Base-by-base conservation (phyloP, 2,888 invertebrate genomes). In the Glyphotaelius pellucidus region DNA sequence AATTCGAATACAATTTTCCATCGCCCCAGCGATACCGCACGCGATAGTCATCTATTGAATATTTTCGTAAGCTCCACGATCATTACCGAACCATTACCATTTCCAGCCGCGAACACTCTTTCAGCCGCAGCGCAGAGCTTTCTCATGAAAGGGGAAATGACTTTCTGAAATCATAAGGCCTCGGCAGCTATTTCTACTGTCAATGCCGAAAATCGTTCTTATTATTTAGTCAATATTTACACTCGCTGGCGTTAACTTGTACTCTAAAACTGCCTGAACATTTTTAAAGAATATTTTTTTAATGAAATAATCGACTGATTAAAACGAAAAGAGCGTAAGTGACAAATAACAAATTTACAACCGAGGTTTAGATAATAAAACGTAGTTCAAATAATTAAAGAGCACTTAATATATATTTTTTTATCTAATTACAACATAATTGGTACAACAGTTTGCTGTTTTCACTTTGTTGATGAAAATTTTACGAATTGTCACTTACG, bases 1-100 rank as follows among this genome's bases (percentile, higher is more conserved):
- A 42, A 42, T 12, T 2, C 12, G 42, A 42, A 42, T 42, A 42
- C 3, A 67, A 67, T 67, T 67, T 67, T 67, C 25, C 67, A n/a
- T 67, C 67, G 67, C 67, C 67, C 67, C 25, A 67, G 9, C 67
- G n/a, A n/a, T 67, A 67, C 67, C n/a, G 86, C 86, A 42, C 86
- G 30, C 79, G 88, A 89, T 79, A 89, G 88, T 35, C 88, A 89
- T 89, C 88, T 89, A 80, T 89, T 7, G 88, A 80, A 80, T 79
- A 35, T 89, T 79, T 67, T n/a, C 42, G 32, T 32, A 89, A 89
- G 88, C 88, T 89, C 88, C 25, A 32, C n/a, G 25, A 12, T 15
- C 19, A 25, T 80, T 67, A 67, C 67, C 67, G 9, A 19, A 3
- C 31, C 19, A 25, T 80, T 67, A 67, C 67, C n/a, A n/a, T 67